Base-by-base conservation (phyloP, 2,888 invertebrate genomes). In the Pocota personata region DNA sequence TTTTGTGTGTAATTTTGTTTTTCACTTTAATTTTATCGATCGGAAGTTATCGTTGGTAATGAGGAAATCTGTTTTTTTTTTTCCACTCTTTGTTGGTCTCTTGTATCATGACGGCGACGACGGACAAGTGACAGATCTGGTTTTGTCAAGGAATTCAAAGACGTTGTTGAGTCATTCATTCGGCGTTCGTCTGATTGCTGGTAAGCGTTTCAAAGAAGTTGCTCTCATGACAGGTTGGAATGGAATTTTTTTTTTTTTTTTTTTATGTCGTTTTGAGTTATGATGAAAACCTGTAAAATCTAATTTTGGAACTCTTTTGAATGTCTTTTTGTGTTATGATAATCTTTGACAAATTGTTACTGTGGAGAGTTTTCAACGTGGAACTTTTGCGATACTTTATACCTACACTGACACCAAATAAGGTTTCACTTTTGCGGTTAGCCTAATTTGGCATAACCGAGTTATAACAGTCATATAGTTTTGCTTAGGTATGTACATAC, bases 121-220 rank as follows among this genome's bases (percentile, higher is more conserved):
- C 55, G 14, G 27, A 21, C 32, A n/a, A 30, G 50, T 43, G 55
- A 32, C 27, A 46, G 6, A 64, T 71, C 71, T 77, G 46, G 57
- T 67, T 71, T 77, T 37, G 24, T 66, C 77, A 43, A 77, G 73
- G 57, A 21, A 64, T 37, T 57, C 16, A 30, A 50, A 43, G 32
- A 35, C 37, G 37, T n/a, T 16, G 72, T 46, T 83, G 82, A 83
- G 66, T 83, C 78, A 83, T 76, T 60, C 48, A 50, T 16, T n/a
- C 19, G 35, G 52, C 24, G 64, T 43, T 32, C 6, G 14, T 50
- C 14, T 30, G 32, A n/a, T 24, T 57, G 30, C n/a, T 10, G 37
- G 10, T 21, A 12, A 60, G 37, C 27, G 5, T 12, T 43, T 37
- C 3, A 10, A 21, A 60, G 30, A 16, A 24, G 37, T 62, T 57